Evolutionary conservation across 2,113 vertebrate genomes (phyloP).

Genomic region (Nanorana parkeri): DNA sequence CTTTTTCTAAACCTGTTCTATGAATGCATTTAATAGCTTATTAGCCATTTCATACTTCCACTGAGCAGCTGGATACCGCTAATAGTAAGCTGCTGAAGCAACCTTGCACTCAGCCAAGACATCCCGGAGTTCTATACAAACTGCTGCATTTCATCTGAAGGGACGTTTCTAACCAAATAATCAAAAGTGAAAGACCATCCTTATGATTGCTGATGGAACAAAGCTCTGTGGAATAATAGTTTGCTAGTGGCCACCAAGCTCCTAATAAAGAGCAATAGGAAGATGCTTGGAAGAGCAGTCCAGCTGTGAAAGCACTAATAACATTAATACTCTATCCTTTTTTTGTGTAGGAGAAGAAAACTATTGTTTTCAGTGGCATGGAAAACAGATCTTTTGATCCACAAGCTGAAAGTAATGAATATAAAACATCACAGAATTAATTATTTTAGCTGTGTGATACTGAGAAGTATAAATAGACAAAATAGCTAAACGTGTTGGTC

Average conservation of each 20-base stretch:
- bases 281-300: background rate
- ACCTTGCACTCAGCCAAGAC: background rate
- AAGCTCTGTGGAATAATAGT: background rate
- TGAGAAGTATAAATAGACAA: background rate
- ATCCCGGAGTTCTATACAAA: slow-evolving; percentile 21
- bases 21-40: slow-evolving; percentile 23
- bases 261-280: background rate
- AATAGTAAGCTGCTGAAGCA: slow-evolving; percentile 14
- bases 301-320: background rate
- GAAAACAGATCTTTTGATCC: background rate
- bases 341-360: background rate
- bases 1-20: slow-evolving; percentile 11
- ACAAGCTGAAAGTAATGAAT: background rate
- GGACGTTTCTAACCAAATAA: background rate
- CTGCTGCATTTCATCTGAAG: background rate
- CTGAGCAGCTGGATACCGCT: slow-evolving; percentile 6
- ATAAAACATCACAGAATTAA: background rate
- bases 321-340: background rate
- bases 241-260: background rate
- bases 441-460: background rate
- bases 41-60: slow-evolving; percentile 35
- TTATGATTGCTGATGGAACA: slow-evolving; percentile 29
- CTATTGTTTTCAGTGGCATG: background rate
- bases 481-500: background rate
- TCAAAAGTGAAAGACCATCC: slow-evolving; percentile 13